A percentile compares a stretch with the other conserved stretches of the same genome.
These are phyloP conservation scores for Synanceia verrucosa DNA, from an alignment of 2,797 vertebrate genomes.

Conservation along the genomic window DNA sequence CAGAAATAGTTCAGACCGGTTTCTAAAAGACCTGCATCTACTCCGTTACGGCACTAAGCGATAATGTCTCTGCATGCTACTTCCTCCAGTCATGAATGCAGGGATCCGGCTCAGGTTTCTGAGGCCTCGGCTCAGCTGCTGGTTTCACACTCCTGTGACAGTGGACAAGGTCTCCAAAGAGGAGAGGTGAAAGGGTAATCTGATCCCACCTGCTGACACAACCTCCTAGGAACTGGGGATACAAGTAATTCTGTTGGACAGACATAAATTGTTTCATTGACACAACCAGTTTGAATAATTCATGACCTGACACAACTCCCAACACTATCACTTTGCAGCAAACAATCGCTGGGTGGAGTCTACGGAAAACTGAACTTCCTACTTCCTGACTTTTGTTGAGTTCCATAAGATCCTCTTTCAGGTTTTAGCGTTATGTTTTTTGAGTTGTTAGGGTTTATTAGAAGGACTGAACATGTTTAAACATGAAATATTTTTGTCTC, in stretches of 20 bases:
- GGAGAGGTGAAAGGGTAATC: constrained; percentile 72
- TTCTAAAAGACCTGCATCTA: constrained; percentile 5
- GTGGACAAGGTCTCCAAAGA: constrained; percentile 42
- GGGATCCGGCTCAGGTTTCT: constrained; percentile 51
- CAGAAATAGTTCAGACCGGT: background rate
- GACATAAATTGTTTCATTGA: constrained; percentile 68
- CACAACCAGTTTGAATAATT: constrained; percentile 70
- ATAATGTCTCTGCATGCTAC: constrained; percentile 6
- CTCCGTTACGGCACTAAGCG: background rate
- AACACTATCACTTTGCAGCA: constrained; percentile 54
- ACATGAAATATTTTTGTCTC: background rate
- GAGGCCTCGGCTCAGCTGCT: constrained; percentile 43
- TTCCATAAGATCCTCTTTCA: background rate
- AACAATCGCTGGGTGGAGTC: constrained; percentile 10
- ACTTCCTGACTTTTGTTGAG: background rate
- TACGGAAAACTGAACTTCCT: constrained; percentile 17
- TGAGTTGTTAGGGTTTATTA: background rate
- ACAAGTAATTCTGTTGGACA: constrained; percentile 57
- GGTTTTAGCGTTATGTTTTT: background rate
- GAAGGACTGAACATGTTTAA: background rate
- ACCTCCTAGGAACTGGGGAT: constrained; percentile 29
- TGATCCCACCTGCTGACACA: constrained; percentile 65
- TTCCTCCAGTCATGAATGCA: constrained; percentile 15
- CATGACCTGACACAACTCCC: constrained; percentile 56
- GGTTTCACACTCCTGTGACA: constrained; percentile 55